Evolutionary conservation across 2,113 vertebrate species (phyloP).

Genomic region (Gavialis gangeticus): DNA sequence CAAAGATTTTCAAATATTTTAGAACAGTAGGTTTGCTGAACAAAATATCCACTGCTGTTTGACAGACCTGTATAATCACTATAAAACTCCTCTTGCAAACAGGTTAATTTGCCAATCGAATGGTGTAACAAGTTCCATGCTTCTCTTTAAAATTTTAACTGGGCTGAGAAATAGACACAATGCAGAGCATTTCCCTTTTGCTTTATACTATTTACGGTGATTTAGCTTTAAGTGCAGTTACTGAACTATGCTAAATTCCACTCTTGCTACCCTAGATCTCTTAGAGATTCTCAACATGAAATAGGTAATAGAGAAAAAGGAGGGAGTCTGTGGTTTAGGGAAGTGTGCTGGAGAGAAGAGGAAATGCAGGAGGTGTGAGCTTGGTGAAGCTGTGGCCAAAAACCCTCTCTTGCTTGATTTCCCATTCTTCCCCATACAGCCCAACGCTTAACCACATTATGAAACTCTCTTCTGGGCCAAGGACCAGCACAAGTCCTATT

Average conservation of each 20-base stretch:
- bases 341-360: no score
- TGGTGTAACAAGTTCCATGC: background rate
- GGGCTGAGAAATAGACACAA: slow-evolving; percentile 18
- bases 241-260: background rate
- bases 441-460: background rate
- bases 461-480: background rate
- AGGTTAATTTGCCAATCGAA: slow-evolving; percentile 38
- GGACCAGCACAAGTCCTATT: background rate
- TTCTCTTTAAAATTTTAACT: slow-evolving; percentile 17
- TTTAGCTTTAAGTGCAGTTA: slow-evolving; percentile 6
- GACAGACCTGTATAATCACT: slow-evolving; percentile 23
- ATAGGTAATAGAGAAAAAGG: fast-evolving
- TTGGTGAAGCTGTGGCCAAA: background rate
- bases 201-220: background rate
- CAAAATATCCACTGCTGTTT: slow-evolving; percentile 17
- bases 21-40: slow-evolving; percentile 36
- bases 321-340: background rate
- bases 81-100: background rate
- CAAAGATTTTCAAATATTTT: slow-evolving; percentile 34
- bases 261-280: background rate
- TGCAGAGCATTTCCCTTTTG: slow-evolving; percentile 15
- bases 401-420: background rate
- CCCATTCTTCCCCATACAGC: background rate
- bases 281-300: background rate
- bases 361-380: background rate